These are phyloP conservation scores for Netelia inedita DNA, from an alignment of 2,888 invertebrate species.

Conservation along the genomic window DNA sequence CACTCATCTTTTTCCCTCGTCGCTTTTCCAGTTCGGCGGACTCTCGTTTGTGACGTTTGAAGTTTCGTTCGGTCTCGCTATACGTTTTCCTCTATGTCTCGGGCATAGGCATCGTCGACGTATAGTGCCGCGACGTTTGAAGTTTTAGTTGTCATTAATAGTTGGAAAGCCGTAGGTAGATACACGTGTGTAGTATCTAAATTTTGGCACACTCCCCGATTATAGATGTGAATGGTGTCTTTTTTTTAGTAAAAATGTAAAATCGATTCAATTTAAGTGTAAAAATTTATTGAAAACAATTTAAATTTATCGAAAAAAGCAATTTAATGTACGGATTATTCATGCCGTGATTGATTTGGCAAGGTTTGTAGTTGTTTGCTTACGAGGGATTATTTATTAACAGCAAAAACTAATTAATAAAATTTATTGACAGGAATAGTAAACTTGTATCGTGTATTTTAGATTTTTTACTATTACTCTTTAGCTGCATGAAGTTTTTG, in stretches of 20 bases:
- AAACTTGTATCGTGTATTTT: no score
- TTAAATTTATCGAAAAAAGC: background rate
- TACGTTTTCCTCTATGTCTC: slow-evolving; percentile 37
- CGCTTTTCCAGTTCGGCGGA: slow-evolving; percentile 53
- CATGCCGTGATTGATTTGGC: background rate
- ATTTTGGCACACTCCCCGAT: background rate
- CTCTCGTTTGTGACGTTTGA: slow-evolving; percentile 62
- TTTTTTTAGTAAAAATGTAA: background rate
- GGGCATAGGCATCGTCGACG: slow-evolving; percentile 41
- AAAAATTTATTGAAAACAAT: background rate
- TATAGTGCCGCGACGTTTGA: slow-evolving; percentile 47
- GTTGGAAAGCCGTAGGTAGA: slow-evolving; percentile 4
- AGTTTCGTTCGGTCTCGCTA: slow-evolving; percentile 48
- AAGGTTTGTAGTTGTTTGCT: background rate
- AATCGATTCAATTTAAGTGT: background rate
- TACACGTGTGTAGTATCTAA: background rate
- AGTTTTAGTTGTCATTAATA: slow-evolving; percentile 52
- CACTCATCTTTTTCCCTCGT: slow-evolving; percentile 6
- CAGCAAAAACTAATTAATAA: no score
- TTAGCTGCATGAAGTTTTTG: no score
- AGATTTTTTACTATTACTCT: no score
- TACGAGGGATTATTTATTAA: no score
- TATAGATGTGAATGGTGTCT: background rate
- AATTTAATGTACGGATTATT: background rate
- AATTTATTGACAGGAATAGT: no score